phyloP scores from a whole-genome alignment of 2,113 vertebrate species.

The Eleginops maclovinus region DNA sequence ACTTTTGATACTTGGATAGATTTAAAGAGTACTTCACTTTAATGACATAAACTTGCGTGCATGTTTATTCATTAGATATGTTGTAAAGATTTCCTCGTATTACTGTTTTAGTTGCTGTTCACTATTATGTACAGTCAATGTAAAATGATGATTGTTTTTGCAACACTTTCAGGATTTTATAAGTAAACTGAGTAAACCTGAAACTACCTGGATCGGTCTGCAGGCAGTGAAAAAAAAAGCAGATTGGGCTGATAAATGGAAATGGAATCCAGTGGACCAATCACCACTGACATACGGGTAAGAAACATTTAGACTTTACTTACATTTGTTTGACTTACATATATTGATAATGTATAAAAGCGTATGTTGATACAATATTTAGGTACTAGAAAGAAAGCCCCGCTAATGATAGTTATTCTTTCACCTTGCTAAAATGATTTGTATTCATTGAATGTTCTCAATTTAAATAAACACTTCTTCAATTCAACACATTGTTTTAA shows the following conservation, averaged over 20 bases:
- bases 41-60: no score
- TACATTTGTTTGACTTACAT: no score
- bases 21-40: no score
- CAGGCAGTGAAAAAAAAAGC: rapidly evolving
- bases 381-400: not conserved
- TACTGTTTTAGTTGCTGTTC: not conserved
- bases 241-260: rapidly evolving
- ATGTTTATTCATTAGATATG: no score
- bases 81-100: no score
- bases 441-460: not conserved
- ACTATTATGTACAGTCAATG: not conserved
- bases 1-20: no score
- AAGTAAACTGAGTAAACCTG: rapidly evolving
- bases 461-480: not conserved
- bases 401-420: no score
- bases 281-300: rapidly evolving
- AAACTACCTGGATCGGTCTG: constrained; percentile 51
- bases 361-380: no score
- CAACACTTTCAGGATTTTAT: not conserved
- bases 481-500: not conserved
- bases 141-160: not conserved
- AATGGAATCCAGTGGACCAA: constrained; percentile 9
- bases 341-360: not conserved
- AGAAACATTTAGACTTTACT: not conserved
- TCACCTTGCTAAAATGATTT: no score